Evolutionary conservation across 2,797 vertebrate species (phyloP).

Genomic region (Gorsachius magnificus): DNA sequence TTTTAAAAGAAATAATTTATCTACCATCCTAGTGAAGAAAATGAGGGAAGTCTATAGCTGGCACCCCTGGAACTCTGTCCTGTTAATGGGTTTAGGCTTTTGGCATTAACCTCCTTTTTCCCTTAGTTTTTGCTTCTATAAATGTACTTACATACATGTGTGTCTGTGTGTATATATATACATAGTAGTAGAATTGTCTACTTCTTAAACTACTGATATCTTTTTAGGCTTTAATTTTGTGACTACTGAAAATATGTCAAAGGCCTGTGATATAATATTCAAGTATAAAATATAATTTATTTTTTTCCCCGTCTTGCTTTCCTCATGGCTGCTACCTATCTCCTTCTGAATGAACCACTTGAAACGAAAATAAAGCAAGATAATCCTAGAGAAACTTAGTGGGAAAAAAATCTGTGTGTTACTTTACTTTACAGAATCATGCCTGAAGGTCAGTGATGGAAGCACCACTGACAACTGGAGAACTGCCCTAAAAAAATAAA

Average conservation of each 20-base stretch:
- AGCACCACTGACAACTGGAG: not conserved
- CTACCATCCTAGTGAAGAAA: not conserved
- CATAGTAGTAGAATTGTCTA: not conserved
- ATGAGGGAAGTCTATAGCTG: not conserved
- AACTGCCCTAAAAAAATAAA: not conserved
- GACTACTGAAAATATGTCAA: not conserved
- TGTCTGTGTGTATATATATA: not conserved
- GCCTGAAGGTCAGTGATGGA: not conserved
- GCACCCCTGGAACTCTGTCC: not conserved
- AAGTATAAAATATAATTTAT: not conserved
- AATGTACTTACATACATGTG: accelerated
- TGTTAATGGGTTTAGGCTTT: not conserved
- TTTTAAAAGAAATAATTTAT: not conserved
- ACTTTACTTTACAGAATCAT: not conserved
- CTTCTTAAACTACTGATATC: not conserved
- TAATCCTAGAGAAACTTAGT: not conserved
- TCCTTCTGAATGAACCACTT: not conserved
- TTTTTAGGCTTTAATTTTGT: not conserved
- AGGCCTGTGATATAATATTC: too few species aligned
- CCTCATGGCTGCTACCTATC: not conserved
- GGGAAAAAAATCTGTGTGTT: not conserved
- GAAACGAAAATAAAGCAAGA: not conserved
- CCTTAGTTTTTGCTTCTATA: not conserved
- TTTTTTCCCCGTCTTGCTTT: not conserved
- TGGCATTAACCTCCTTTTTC: not conserved